Base-by-base conservation (phyloP, 1,140 invertebrate species). In the Panagrolaimus sp. region DNA sequence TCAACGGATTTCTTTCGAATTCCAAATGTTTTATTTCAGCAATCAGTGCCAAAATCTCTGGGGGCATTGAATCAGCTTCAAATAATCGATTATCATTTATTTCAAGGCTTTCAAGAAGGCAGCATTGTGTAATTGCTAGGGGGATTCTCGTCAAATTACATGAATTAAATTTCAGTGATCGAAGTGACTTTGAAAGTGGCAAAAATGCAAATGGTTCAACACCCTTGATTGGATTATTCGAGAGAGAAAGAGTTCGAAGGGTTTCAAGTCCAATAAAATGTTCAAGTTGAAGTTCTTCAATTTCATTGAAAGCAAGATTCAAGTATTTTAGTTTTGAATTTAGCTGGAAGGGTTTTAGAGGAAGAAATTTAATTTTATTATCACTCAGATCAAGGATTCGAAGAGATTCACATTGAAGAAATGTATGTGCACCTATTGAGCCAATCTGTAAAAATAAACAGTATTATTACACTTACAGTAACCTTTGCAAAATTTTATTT, bases 181-280 rank as follows among this genome's bases (percentile, higher is more conserved):
- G 20, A 20, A 57, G 16, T 14, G 51, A 20, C 20, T 57, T 57
- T 0, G 51, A 20, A 20, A 57, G 13, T 25, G 51, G 51, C 16
- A 57, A 5, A 57, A 57, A 57, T 3, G 51, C 51, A 16, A 57
- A 57, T 25, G 51, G 51, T 25, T 57, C 51, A 27, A 57, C 51
- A 16, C 20, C 20, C 20, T 57, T 20, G 13, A 57, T 57, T 5
- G 51, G 51, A 57, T 57, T 57, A 57, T 57, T 20, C 4, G 51
- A 20, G 5, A 57, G 51, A 16, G 20, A 25, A 20, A 57, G 51
- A 11, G 51, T 16, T 16, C 51, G 8, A 1, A 57, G n/a, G n/a
- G 51, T 57, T 23, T 20, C 27, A 14, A 57, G 27, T 25, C 51
- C 51, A 27, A 57, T 27, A 16, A 57, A 57, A 27, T 57, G 51